Conservation (phyloP, 2,113 vertebrate species). For the Bos javanicus region DNA sequence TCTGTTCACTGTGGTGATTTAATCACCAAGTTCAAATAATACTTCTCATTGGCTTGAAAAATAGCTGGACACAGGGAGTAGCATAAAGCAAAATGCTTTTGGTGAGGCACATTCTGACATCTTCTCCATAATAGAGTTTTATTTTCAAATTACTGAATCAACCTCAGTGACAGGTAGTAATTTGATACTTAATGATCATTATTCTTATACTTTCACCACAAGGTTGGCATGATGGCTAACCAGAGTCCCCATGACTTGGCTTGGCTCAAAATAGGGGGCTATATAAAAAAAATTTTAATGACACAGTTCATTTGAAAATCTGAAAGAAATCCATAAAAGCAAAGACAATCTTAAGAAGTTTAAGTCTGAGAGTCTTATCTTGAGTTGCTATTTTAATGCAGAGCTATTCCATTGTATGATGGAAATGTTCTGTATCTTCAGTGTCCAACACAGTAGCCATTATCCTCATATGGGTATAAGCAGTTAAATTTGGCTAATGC, state of each 20-base stretch:
- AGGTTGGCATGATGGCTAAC: not conserved
- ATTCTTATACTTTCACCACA: not conserved
- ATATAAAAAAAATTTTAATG: not conserved
- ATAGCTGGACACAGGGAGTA: not conserved
- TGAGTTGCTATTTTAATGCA: not conserved
- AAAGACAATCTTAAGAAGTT: not conserved
- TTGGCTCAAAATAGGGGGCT: not conserved
- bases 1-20: not conserved
- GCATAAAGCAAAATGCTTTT: not conserved
- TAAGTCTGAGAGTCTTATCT: not conserved
- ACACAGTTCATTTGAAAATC: not conserved
- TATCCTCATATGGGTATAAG: not conserved
- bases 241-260: not conserved
- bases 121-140: not conserved
- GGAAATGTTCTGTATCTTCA: not conserved
- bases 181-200: not conserved
- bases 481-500: not conserved
- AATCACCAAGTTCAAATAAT: constrained; percentile 15
- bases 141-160: constrained; percentile 29
- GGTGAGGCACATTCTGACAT: not conserved
- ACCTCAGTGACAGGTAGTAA: not conserved
- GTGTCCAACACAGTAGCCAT: not conserved
- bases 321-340: not conserved
- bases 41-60: not conserved
- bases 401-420: not conserved